These are phyloP conservation scores for Thereva nobilitata DNA, from an alignment of 2,888 invertebrate species.

Conservation along the genomic window DNA sequence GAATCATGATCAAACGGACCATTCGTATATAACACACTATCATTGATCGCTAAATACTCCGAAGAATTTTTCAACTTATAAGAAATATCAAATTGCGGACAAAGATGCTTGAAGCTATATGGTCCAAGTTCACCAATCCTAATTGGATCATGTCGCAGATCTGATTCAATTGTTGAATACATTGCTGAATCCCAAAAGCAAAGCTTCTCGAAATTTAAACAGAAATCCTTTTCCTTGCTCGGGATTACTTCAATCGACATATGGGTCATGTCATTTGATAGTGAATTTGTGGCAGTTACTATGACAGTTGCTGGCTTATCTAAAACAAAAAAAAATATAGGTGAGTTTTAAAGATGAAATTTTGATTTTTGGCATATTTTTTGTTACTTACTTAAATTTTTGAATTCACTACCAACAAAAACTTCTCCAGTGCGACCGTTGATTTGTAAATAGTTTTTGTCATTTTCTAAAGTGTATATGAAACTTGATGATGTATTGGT, in stretches of 20 bases:
- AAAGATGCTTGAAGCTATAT: constrained; percentile 58
- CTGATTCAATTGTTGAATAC: constrained; percentile 52
- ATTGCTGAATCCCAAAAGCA: constrained; percentile 54
- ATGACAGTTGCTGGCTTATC: constrained; percentile 48
- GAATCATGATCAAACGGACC: constrained; percentile 59
- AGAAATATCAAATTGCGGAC: constrained; percentile 59
- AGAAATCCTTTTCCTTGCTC: constrained; percentile 48
- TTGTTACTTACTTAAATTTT: constrained; percentile 40
- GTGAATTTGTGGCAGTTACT: constrained; percentile 48
- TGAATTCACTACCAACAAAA: constrained; percentile 52
- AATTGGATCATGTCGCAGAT: constrained; percentile 45
- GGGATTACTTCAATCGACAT: constrained; percentile 52
- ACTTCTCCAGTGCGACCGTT: constrained; percentile 54
- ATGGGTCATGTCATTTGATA: constrained; percentile 47
- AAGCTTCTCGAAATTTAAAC: constrained; percentile 50
- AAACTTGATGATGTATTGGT: constrained; percentile 47
- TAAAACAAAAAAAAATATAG: constrained; percentile 16
- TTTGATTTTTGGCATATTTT: not conserved
- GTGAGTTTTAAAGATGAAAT: not conserved
- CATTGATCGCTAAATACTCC: constrained; percentile 54
- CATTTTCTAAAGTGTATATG: constrained; percentile 52
- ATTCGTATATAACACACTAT: constrained; percentile 56
- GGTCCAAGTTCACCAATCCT: constrained; percentile 59
- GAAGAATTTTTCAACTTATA: constrained; percentile 59
- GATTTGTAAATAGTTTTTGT: constrained; percentile 47